Evolutionary conservation across 2,797 vertebrate genomes (phyloP).

Genomic region (Buphagus erythrorhynchus): DNA sequence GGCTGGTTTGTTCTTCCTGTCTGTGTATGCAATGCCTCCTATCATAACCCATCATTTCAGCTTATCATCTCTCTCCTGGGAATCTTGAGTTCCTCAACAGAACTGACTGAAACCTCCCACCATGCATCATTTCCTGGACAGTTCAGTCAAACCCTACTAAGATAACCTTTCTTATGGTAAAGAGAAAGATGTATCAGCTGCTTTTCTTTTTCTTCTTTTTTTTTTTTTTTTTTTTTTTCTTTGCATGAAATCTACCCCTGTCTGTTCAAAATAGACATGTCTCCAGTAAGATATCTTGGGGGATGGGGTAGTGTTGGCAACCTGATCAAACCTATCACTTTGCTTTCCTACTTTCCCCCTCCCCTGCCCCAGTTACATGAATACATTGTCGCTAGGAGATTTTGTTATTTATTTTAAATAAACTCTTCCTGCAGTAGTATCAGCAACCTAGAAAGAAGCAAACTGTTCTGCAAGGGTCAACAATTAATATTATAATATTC

Average conservation of each 20-base stretch:
- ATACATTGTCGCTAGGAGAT: neutral
- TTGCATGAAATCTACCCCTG: neutral
- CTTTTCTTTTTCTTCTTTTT: neutral
- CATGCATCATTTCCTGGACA: neutral
- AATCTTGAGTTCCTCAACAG: neutral
- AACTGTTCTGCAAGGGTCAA: neutral
- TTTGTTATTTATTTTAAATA: neutral
- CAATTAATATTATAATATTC: neutral
- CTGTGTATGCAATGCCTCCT: neutral
- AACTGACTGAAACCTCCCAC: neutral
- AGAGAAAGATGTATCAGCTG: neutral
- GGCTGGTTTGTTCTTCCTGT: neutral
- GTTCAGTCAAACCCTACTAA: slow-evolving; percentile 3
- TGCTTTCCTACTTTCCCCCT: neutral
- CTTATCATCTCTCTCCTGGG: neutral
- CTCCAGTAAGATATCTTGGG: neutral
- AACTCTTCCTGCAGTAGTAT: neutral
- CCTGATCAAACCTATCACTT: neutral
- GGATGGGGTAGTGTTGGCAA: neutral
- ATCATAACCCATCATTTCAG: neutral
- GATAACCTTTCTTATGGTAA: neutral
- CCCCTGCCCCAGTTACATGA: neutral
- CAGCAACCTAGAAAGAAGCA: neutral
- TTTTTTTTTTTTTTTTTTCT: neutral
- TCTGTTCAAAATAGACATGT: neutral